Evolutionary conservation across 2,113 vertebrate species (phyloP), one percentile per base, ranked within the genome.

Genomic region (Corythoichthys haematopterus): DNA sequence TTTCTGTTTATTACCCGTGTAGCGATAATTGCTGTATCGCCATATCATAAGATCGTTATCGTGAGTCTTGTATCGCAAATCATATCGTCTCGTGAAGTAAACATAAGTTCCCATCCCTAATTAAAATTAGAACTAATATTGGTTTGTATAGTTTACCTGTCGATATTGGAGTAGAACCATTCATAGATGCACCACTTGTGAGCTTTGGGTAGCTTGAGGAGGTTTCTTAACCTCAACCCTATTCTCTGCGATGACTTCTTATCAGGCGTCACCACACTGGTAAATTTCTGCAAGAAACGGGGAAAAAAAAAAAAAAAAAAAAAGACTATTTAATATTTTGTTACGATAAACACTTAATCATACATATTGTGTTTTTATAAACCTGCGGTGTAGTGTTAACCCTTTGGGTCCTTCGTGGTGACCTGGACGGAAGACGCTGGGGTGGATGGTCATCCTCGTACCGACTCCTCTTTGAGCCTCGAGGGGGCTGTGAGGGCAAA

Each of bases 121-220:
- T 53, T 53, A 28, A 4, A 56, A 56, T 36, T 3, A 5, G 12
- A 36, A 13, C 52, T 28, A 51, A 28, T 53, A 20, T 40, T 51
- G 28, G 35, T 5, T 16, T 57, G 20, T 3, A 13, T 1, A 69
- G 89, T 71, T 76, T 94, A 98, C 97, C 95, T 96, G 91, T 99
- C 97, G 80, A 99, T 97, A 78, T 99, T 98, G 59, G 97, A 98
- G 83, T 99, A 99, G 90, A 99, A 99, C 96, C 96, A 99, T 79
- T 99, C 97, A 1, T 98, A 99, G 88, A 99, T 99, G 85, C 97
- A 99, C 97, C 97, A 99, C 88, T 98, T 99, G 89, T 99, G 96
- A 51, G 97, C 97, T 92, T 99, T 99, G 71, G 97, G 97, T 58
- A 99, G 93, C 75, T 99, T 99, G 12, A 99, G 92, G 35, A 99